Evolutionary conservation across 1,140 invertebrate genomes (phyloP), one percentile per base, ranked within the genome.

Genomic region (Pygmarrhopalites habei): DNA sequence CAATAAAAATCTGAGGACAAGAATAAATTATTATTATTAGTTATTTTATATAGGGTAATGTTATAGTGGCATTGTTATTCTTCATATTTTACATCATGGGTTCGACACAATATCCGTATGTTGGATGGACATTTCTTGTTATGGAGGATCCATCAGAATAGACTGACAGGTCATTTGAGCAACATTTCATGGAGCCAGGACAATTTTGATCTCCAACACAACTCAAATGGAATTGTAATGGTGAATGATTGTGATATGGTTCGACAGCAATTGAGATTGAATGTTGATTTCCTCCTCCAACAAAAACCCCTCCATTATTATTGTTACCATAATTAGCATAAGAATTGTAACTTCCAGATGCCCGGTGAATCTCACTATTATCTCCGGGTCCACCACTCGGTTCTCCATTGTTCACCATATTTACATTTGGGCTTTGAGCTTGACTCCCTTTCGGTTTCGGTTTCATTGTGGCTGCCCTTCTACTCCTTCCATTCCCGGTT

Each of bases 141-240:
- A 59, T 32, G 30, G 28, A 23, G 3, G 35, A 28, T 15, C 56
- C 64, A 51, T 51, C 44, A 44, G 28, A 21, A 21, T 66, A 66
- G 17, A 66, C 64, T n/a, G 26, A 47, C 2, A 63, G 46, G 29
- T 63, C 61, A 39, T 21, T 47, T 5, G 64, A 59, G 26, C 67
- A 69, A 29, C 67, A 69, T 47, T 69, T 69, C 29, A 65, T 52
- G 12, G 29, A 47, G 26, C 55, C 56, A n/a, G 56, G 60, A 25
- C 67, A 69, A 57, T 69, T 69, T 15, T 12, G 58, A 47, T 69
- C 67, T 2, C 61, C 58, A 19, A 69, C 29, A 47, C 67, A 68
- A 7, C 32, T 32, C 5, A 55, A 12, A 30, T 35, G 12, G 2
- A 29, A 5, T n/a, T 44, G 17, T n/a, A 23, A 14, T 39, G 26